Percentiles rank a stretch among this genome's conserved stretches.
These are phyloP conservation scores for Oscheius sp. DNA, from an alignment of 2,888 invertebrate species.

Conservation along the genomic window DNA sequence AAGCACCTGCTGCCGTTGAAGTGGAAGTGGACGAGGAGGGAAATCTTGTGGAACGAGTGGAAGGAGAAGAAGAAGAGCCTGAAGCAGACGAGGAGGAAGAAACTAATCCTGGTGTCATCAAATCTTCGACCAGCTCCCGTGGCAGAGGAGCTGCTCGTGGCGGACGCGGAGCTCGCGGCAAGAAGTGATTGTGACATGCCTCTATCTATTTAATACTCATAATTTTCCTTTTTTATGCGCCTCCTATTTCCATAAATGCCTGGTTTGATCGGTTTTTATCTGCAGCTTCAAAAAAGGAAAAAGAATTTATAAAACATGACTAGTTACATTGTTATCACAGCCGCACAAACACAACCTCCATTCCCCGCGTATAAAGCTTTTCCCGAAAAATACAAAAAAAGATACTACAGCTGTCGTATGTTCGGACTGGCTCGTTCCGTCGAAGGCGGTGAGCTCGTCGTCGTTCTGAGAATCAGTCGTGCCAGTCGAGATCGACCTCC, in stretches of 20 bases:
- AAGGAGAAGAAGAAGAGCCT: slow-evolving; percentile 53
- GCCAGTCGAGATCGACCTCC: slow-evolving; percentile 45
- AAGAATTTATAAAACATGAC: no score
- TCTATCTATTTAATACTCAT: no score
- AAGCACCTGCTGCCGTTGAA: slow-evolving; percentile 36
- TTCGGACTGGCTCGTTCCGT: slow-evolving; percentile 30
- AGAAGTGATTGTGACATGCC: neutral
- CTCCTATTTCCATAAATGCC: no score
- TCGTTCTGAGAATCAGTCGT: slow-evolving; percentile 51
- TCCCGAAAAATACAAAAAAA: neutral
- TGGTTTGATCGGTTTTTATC: no score
- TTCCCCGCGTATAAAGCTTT: no score
- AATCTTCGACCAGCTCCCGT: neutral
- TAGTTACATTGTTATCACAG: no score
- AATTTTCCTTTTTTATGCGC: no score
- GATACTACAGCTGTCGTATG: neutral
- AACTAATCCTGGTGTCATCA: neutral
- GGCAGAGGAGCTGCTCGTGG: slow-evolving; percentile 8
- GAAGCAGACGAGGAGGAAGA: slow-evolving; percentile 47
- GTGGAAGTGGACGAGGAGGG: slow-evolving; percentile 62
- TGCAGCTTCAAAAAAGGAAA: no score
- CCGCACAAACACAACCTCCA: no score
- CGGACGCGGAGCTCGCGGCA: slow-evolving; percentile 12
- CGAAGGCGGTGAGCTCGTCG: slow-evolving; percentile 40
- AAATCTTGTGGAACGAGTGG: slow-evolving; percentile 53